Evolutionary conservation across 2,888 invertebrate species (phyloP).

Genomic region (Hemistola chrysoprasaria): DNA sequence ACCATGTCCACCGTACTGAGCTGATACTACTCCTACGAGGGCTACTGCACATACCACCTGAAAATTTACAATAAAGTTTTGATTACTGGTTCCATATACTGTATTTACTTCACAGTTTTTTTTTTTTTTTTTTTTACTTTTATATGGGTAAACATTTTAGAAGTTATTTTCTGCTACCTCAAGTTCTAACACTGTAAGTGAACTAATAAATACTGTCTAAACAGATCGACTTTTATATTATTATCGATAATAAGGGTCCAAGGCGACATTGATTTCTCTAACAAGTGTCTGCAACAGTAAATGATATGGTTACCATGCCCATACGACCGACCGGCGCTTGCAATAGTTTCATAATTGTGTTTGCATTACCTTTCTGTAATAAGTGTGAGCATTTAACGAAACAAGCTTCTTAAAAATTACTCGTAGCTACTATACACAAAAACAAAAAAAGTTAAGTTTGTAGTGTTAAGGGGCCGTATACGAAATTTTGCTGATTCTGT

Average conservation of each 20-base stretch:
- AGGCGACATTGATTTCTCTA: slow-evolving; percentile 23
- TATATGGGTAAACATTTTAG: slow-evolving; percentile 22
- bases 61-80: slow-evolving; percentile 9
- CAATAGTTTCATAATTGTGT: slow-evolving; percentile 19
- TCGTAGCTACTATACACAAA: too few species aligned
- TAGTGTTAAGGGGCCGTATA: too few species aligned
- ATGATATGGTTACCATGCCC: slow-evolving; percentile 14
- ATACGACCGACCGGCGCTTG: slow-evolving; percentile 12
- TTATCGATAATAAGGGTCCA: slow-evolving; percentile 20
- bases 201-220: slow-evolving; percentile 22
- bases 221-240: slow-evolving; percentile 21
- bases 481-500: too few species aligned
- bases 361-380: neutral
- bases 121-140: slow-evolving; percentile 12
- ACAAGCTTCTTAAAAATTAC: too few species aligned
- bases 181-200: slow-evolving; percentile 1
- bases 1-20: slow-evolving; percentile 40
- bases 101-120: neutral
- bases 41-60: slow-evolving; percentile 39
- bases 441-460: too few species aligned
- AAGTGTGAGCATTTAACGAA: neutral
- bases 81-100: too few species aligned
- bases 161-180: slow-evolving; percentile 2
- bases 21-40: slow-evolving; percentile 36
- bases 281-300: slow-evolving; percentile 10